These are phyloP conservation scores for Capitulum mitella DNA, from an alignment of 2,888 invertebrate species.

Conservation along the genomic window DNA sequence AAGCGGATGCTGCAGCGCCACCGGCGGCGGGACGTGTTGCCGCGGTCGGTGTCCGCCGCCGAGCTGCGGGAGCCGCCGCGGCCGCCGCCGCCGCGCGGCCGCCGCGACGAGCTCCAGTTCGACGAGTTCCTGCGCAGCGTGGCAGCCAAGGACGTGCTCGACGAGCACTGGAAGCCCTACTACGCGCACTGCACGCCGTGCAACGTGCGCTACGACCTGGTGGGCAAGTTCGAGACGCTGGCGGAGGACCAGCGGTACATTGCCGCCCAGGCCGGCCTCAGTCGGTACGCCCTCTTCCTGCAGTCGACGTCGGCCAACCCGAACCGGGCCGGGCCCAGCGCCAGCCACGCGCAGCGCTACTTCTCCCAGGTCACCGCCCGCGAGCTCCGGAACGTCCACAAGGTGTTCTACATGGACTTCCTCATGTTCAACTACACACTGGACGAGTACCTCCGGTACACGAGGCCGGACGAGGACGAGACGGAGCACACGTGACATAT, in stretches of 20 bases:
- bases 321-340: not conserved
- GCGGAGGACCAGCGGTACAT: constrained; percentile 51
- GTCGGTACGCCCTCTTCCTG: constrained; percentile 31
- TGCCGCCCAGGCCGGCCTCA: constrained; percentile 42
- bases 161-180: constrained; percentile 55
- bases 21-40: not conserved
- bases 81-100: not conserved
- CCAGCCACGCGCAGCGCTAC: constrained; percentile 26
- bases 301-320: not conserved
- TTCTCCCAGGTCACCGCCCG: constrained; percentile 31
- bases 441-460: constrained; percentile 31
- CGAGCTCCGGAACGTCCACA: constrained; percentile 28
- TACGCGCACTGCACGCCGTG: constrained; percentile 54
- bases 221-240: constrained; percentile 53
- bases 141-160: constrained; percentile 36
- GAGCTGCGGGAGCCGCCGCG: not conserved
- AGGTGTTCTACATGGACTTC: constrained; percentile 32
- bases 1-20: not conserved
- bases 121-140: constrained; percentile 5
- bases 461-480: not conserved
- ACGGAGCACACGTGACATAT: no score
- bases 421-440: constrained; percentile 32
- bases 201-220: constrained; percentile 50
- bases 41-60: not conserved
- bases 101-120: not conserved